Percentiles rank a stretch among this genome's conserved stretches.
These are phyloP conservation scores for Pantherophis guttatus DNA, from an alignment of 2,113 vertebrate genomes.

Conservation along the genomic window DNA sequence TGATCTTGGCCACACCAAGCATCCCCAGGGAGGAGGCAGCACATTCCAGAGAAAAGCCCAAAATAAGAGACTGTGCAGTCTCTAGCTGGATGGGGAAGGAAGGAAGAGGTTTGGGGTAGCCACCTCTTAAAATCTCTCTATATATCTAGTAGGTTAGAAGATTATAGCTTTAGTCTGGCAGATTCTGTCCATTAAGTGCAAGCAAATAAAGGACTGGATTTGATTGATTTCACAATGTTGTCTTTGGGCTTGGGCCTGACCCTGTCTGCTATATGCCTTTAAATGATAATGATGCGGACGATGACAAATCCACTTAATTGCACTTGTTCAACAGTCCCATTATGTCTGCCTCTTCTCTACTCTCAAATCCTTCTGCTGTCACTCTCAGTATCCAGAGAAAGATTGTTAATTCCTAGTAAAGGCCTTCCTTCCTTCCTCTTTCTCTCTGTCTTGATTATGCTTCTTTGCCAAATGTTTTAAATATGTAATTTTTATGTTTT, in stretches of 20 bases:
- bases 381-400: not conserved
- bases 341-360: not conserved
- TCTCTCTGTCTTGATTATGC: not conserved
- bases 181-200: not conserved
- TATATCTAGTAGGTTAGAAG: not conserved
- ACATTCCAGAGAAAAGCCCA: not conserved
- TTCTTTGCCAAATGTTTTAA: not conserved
- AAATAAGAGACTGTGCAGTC: not conserved
- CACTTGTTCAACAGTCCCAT: not conserved
- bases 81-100: not conserved
- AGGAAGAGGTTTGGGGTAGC: not conserved
- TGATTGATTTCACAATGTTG: not conserved
- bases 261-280: not conserved
- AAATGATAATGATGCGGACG: not conserved
- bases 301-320: not conserved
- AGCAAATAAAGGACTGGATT: not conserved
- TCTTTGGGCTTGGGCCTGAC: not conserved
- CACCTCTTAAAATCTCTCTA: not conserved
- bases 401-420: not conserved
- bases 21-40: not conserved
- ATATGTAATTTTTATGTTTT: not conserved
- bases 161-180: not conserved
- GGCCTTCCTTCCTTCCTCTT: too few species aligned
- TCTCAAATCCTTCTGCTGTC: not conserved
- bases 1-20: not conserved